phyloP scores from a whole-genome alignment of 2,797 vertebrate genomes.

The Chiloscyllium punctatum region DNA sequence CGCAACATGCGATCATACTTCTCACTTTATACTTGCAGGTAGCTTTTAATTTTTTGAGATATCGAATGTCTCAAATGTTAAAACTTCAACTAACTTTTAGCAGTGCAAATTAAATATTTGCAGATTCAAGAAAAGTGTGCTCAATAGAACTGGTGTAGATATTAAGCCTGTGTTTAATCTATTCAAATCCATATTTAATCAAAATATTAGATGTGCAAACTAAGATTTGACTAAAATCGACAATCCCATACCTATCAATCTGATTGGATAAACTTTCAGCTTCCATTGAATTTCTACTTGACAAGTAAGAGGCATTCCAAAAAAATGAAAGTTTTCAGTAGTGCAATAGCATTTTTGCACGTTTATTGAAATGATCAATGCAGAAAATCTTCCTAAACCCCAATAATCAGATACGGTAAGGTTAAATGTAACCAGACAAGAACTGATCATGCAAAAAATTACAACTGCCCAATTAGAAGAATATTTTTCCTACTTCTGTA shows the following conservation, averaged over 20 bases:
- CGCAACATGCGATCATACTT: background rate
- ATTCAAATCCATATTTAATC: background rate
- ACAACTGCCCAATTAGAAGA: background rate
- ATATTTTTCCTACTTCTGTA: background rate
- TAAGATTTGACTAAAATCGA: background rate
- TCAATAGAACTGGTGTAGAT: background rate
- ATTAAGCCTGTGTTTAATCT: background rate
- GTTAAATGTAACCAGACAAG: background rate
- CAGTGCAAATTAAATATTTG: background rate
- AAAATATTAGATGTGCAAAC: background rate
- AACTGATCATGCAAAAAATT: background rate
- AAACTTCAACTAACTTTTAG: background rate
- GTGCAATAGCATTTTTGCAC: background rate
- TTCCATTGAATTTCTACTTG: background rate
- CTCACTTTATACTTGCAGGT: background rate
- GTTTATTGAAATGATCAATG: background rate
- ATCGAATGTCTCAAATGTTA: background rate
- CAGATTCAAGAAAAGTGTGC: background rate
- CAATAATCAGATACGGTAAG: background rate
- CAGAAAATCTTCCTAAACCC: background rate
- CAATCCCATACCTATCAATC: background rate
- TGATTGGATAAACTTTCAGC: background rate
- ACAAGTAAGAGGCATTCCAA: slow-evolving; percentile 12
- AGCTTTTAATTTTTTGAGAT: background rate
- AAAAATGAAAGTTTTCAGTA: background rate